These are phyloP conservation scores for Hymenopus coronatus DNA, from an alignment of 2,888 invertebrate genomes.

Conservation along the genomic window DNA sequence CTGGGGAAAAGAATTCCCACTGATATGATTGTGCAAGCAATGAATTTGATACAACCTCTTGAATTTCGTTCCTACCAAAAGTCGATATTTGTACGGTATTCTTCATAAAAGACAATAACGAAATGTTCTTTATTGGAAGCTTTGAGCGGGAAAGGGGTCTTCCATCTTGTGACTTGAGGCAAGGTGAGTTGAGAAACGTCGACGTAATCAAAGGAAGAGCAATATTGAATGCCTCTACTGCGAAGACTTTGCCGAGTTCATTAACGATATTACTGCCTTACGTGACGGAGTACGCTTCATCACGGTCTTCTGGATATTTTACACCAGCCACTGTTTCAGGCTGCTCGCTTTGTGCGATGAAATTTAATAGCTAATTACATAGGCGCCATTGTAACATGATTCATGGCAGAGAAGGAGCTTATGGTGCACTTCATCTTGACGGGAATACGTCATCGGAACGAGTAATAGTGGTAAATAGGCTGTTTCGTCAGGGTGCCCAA, in stretches of 20 bases:
- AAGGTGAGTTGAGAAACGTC: not conserved
- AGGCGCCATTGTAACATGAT: not conserved
- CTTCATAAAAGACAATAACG: too few relatives aligned
- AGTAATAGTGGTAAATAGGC: not conserved
- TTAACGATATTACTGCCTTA: not conserved
- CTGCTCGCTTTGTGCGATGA: not conserved
- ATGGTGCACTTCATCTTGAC: not conserved
- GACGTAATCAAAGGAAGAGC: not conserved
- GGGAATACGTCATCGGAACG: not conserved
- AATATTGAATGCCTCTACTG: not conserved
- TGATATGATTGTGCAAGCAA: too few relatives aligned
- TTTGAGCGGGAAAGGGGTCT: not conserved
- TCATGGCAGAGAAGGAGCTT: not conserved
- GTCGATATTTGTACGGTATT: too few relatives aligned
- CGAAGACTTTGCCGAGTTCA: not conserved
- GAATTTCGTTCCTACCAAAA: too few relatives aligned
- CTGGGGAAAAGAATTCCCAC: too few relatives aligned
- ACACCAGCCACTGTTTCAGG: not conserved
- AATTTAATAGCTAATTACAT: not conserved
- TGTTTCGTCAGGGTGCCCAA: not conserved
- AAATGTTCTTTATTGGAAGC: too few relatives aligned
- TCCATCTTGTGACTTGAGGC: not conserved
- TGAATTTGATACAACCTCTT: too few relatives aligned
- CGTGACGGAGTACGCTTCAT: not conserved
- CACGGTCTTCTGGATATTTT: not conserved